Evolutionary conservation across 2,113 vertebrate genomes (phyloP), one percentile per base, ranked within the genome.

Genomic region (Chaenocephalus aceratus): DNA sequence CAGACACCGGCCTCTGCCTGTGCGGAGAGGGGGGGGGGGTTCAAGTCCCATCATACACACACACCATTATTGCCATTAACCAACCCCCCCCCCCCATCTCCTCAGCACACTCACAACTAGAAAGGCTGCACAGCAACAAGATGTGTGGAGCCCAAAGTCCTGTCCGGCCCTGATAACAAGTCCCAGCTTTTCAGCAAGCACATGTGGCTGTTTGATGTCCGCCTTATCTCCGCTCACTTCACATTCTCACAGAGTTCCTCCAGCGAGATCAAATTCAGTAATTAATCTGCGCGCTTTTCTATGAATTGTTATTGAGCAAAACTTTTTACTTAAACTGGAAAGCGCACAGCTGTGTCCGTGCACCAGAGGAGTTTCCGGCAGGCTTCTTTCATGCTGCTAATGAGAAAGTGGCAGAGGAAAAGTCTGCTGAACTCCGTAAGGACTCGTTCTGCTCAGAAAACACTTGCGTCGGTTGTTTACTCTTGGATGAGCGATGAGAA

Each of bases 151-250:
- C 78, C 88, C 80, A 82, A 91, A 92, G 90, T 95, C 90, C 94
- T 96, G 95, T 90, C 93, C 77, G 74, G 87, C 89, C 93, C 94
- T 95, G 95, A 96, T 97, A 97, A 97, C 96, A 96, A 96, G 94
- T 89, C 90, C 82, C 86, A 94, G 94, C 95, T 94, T 96, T 96
- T 91, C 89, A 93, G 95, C 93, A 95, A 96, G 96, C 96, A 95
- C 96, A 96, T 95, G 95, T 94, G 95, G 91, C 93, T 91, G 88
- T 96, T 97, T 97, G 95, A 96, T 96, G 96, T 95, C 86, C 21
- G 36, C 75, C 92, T 95, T 96, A 96, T 96, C 94, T 84, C 56
- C 67, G 62, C 23, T 83, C 91, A 94, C 91, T 95, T 92, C 88
- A 85, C 92, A 93, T 94, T 85, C 89, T 90, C 80, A 68, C 72